Evolutionary conservation across 2,113 vertebrate genomes (phyloP).

Genomic region (Lamprologus ornatipinnis): DNA sequence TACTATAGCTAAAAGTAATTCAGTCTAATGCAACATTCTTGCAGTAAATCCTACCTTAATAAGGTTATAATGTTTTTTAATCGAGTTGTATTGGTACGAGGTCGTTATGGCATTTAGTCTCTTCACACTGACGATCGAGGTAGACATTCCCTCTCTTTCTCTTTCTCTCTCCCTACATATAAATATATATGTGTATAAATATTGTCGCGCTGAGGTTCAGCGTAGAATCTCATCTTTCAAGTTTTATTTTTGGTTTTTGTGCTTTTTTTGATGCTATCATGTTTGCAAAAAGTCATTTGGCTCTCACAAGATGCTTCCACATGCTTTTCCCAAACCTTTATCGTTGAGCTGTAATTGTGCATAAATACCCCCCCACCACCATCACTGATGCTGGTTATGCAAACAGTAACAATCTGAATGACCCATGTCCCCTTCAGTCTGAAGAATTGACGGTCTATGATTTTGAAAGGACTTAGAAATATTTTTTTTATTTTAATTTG

Average conservation of each 20-base stretch:
- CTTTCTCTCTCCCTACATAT: not conserved
- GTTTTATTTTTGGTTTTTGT: not conserved
- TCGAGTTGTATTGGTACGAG: not conserved
- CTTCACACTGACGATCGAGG: not conserved
- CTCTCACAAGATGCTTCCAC: not conserved
- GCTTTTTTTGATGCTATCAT: not conserved
- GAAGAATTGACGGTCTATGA: fast-evolving
- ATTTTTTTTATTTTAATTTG: no score
- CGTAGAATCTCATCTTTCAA: not conserved
- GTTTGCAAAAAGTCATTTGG: not conserved
- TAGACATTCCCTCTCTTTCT: not conserved
- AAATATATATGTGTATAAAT: not conserved
- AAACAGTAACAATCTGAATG: not conserved
- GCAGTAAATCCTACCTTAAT: not conserved
- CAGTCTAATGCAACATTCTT: not conserved
- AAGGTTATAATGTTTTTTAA: not conserved
- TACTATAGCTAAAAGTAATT: not conserved
- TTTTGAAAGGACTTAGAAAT: not conserved
- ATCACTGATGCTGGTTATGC: not conserved
- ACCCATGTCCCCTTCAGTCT: not conserved
- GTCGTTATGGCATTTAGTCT: not conserved
- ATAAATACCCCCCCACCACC: not conserved
- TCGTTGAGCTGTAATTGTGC: not conserved
- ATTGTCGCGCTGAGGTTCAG: not conserved
- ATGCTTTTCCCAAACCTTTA: not conserved